Conservation (phyloP, 1,140 invertebrate species). For the Sitobion miscanthi region DNA sequence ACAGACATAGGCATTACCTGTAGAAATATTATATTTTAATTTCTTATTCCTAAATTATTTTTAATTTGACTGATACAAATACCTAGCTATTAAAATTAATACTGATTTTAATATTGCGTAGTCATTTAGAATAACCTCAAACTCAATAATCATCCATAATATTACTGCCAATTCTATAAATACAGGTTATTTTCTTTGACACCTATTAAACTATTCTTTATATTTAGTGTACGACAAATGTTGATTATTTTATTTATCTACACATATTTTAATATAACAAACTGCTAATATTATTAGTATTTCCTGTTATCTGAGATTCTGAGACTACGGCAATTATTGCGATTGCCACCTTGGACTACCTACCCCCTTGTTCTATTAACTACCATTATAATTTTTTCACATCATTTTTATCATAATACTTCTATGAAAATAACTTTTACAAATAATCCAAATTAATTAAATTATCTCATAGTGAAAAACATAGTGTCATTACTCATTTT, state of each 20-base stretch:
- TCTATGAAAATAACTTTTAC: too few species aligned
- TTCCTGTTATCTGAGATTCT: too few species aligned
- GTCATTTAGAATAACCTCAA: neutral
- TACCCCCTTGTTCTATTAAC: too few species aligned
- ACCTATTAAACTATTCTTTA: neutral
- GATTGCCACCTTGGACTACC: too few species aligned
- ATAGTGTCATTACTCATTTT: neutral
- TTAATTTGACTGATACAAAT: neutral
- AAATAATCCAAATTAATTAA: too few species aligned
- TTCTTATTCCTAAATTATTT: neutral
- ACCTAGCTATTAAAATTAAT: neutral
- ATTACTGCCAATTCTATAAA: constrained; percentile 49
- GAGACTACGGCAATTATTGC: too few species aligned
- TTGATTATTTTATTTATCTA: neutral
- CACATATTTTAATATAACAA: neutral
- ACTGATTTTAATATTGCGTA: neutral
- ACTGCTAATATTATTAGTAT: too few species aligned
- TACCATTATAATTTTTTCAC: too few species aligned
- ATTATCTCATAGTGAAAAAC: neutral
- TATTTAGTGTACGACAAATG: neutral
- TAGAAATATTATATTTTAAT: neutral
- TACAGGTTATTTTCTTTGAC: neutral
- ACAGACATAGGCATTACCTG: too few species aligned
- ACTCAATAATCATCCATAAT: neutral
- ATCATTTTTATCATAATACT: too few species aligned